Evolutionary conservation across 2,888 invertebrate genomes (phyloP).

Genomic region (Blomia tropicalis): DNA sequence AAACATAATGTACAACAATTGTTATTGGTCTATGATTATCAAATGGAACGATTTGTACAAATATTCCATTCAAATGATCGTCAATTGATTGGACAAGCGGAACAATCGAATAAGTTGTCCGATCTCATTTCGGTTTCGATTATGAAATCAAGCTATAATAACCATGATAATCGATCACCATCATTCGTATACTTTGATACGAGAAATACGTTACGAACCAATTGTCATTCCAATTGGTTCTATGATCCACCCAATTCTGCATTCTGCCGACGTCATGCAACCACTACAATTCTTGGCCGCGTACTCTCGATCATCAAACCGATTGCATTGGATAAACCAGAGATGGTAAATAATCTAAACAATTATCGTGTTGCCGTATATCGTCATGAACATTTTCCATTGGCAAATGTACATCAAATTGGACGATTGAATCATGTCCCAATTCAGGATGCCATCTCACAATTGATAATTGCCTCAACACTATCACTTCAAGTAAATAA

Average conservation of each 20-base stretch:
- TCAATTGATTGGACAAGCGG: neutral
- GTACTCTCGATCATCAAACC: neutral
- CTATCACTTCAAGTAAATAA: neutral
- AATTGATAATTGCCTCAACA: neutral
- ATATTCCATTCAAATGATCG: neutral
- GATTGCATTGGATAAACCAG: neutral
- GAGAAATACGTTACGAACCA: neutral
- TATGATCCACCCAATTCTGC: neutral
- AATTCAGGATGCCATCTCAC: neutral
- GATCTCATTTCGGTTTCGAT: neutral
- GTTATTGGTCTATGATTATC: neutral
- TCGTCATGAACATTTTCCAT: neutral
- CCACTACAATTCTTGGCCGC: neutral
- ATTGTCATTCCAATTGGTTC: neutral
- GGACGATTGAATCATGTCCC: neutral
- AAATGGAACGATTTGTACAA: neutral
- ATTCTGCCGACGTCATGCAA: constrained; percentile 5
- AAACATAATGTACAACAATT: neutral
- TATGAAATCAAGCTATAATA: neutral
- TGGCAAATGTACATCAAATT: neutral
- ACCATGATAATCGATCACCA: neutral
- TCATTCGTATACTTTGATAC: neutral
- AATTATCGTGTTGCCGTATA: neutral
- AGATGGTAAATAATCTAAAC: neutral
- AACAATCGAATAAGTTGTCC: neutral